Percentiles rank a stretch among this genome's conserved stretches.
Evolutionary conservation across 2,113 vertebrate genomes (phyloP).

Genomic region (Heloderma charlesbogerti): DNA sequence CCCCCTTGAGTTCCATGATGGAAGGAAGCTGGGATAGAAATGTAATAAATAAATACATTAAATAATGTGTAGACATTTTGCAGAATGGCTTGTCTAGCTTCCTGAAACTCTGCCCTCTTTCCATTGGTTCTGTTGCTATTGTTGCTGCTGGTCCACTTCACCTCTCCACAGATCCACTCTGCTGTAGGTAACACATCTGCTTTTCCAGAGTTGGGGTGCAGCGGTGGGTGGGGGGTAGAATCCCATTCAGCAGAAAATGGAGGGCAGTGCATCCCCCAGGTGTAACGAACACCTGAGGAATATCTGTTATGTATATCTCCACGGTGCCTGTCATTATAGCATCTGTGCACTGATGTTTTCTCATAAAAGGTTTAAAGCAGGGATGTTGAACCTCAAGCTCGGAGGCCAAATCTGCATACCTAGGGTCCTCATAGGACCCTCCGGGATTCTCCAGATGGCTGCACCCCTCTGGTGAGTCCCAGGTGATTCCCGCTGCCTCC

Average conservation of each 20-base stretch:
- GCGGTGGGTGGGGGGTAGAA: background rate
- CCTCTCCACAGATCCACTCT: background rate
- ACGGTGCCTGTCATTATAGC: background rate
- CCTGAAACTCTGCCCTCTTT: background rate
- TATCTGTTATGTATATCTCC: slow-evolving; percentile 18
- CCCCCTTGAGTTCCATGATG: too few species aligned
- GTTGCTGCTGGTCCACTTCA: too few species aligned
- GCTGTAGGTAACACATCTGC: background rate
- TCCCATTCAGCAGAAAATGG: background rate
- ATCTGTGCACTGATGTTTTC: background rate
- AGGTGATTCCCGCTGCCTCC: too few species aligned
- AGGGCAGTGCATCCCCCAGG: too few species aligned
- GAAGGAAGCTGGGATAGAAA: too few species aligned
- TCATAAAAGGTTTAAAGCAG: background rate
- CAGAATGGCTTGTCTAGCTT: background rate
- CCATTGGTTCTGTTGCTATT: too few species aligned
- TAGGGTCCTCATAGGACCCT: too few species aligned
- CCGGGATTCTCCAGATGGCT: too few species aligned
- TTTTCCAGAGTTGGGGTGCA: background rate
- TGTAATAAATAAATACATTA: too few species aligned
- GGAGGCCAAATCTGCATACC: too few species aligned
- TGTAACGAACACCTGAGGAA: background rate
- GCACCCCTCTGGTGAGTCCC: too few species aligned
- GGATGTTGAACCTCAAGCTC: too few species aligned
- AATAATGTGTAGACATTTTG: background rate